Conservation (phyloP, 2,797 vertebrate species). For the Sciurus vulgaris region DNA sequence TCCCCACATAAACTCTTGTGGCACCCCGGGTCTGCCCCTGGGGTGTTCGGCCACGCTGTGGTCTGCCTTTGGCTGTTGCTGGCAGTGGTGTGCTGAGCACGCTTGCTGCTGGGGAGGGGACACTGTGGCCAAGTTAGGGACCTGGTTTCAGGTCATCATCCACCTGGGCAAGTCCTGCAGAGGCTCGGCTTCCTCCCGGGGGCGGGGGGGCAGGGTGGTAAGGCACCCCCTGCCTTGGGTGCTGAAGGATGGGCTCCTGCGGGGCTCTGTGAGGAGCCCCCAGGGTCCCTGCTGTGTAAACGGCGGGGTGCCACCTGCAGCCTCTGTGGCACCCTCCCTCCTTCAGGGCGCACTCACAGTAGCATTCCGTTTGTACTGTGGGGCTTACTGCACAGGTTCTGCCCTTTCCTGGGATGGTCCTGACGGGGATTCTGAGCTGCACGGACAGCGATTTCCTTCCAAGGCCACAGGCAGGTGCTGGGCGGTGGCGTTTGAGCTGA, state of each 20-base stretch:
- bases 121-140: background rate
- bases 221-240: background rate
- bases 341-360: background rate
- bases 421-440: background rate
- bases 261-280: background rate
- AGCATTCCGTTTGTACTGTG: background rate
- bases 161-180: background rate
- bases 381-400: background rate
- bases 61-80: background rate
- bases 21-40: background rate
- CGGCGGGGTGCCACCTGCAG: too few species aligned
- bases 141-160: background rate
- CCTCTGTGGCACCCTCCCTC: background rate
- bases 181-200: background rate
- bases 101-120: background rate
- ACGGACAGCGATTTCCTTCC: background rate
- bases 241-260: background rate
- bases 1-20: background rate
- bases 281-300: too few species aligned
- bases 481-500: background rate
- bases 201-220: background rate
- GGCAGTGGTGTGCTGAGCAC: background rate
- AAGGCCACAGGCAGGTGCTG: background rate
- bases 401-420: background rate
- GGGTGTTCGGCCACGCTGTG: background rate